Evolutionary conservation across 1,140 invertebrate genomes (phyloP), one percentile per base, ranked within the genome.

Genomic region (Neotoxoptera formosana): DNA sequence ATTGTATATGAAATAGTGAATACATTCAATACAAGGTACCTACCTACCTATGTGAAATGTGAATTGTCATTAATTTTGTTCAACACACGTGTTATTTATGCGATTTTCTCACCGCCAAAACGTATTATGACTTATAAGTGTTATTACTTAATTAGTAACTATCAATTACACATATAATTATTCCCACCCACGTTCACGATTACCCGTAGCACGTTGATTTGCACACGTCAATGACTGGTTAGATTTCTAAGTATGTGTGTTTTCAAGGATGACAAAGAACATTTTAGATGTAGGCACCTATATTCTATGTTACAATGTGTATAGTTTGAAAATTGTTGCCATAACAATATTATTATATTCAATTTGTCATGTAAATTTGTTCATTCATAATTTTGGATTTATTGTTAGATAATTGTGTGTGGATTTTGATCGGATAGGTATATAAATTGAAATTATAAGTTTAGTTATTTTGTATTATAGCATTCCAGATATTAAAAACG

Each of bases 191-290:
- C 88, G 34, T 51, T 89, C 53, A 53, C 0, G 87, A 53, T 2
- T 89, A 36, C 30, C 14, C 14, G 14, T 51, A 3, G 9, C 8
- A 53, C 21, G 36, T 60, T 90, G 36, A 60, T 60, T 60, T 60
- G 21, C 41, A 45, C 9, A 17, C 21, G 51, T 60, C 23, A 60
- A 90, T 90, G 53, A 60, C 51, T 89, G 51, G 34, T 51, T 56
- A 25, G 36, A 36, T 89, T 47, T 9, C 9, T 53, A 56, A 53
- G 25, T 89, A 7, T 45, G 20, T 90, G 36, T 1, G 30, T 56
- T 36, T 90, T 90, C 88, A 90, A 90, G 53, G 88, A 90, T 90
- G 51, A 41, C 21, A 30, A n/a, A 51, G 23, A 25, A 56, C 20
- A 36, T 56, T 56, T 89, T 56, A n/a, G 48, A 53, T 53, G 2